Base-by-base conservation (phyloP, 2,888 invertebrate genomes). In the Neria commutata region DNA sequence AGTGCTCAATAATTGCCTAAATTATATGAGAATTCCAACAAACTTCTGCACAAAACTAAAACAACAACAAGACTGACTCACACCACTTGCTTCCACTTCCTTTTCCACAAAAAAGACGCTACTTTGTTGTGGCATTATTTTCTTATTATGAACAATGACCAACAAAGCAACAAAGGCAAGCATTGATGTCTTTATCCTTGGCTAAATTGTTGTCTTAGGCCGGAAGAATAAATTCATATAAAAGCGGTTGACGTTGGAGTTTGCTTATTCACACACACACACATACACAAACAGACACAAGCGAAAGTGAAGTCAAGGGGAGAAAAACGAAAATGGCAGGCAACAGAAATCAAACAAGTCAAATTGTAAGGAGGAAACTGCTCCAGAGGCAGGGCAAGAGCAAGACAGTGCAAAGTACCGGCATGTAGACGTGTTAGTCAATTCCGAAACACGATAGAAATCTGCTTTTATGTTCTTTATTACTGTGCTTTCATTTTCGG, bases 101-200 rank as follows among this genome's bases (percentile, higher is more conserved):
- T 29, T 29, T 56, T 62, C 61, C 60, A 61, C 60, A 53, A 65
- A 58, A 67, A 66, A 65, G 58, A 67, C 69, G 60, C 67, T 64
- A 65, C 63, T 56, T 57, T 61, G 55, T 63, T 58, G 66, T 66
- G 68, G 67, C 71, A 75, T 74, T 74, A 74, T 73, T 75, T 73
- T 70, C 72, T 74, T 74, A 73, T 74, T 74, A 75, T 72, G 68
- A 72, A 68, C 75, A 75, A 55, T 58, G 29, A 29, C 6, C 29
- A 29, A 11, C 61, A 54, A 42, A 55, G 61, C 60, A 66, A 66
- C 67, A 54, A 64, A 64, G 63, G 66, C 70, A 75, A 73, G 72
- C 69, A 73, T 67, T 69, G 70, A 67, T 67, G 63, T 69, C 67
- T 69, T 71, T 71, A 72, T 71, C 67, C 67, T n/a, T 64, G 67